Evolutionary conservation across 1,140 invertebrate species (phyloP).

Genomic region (Papilio polyxenes): DNA sequence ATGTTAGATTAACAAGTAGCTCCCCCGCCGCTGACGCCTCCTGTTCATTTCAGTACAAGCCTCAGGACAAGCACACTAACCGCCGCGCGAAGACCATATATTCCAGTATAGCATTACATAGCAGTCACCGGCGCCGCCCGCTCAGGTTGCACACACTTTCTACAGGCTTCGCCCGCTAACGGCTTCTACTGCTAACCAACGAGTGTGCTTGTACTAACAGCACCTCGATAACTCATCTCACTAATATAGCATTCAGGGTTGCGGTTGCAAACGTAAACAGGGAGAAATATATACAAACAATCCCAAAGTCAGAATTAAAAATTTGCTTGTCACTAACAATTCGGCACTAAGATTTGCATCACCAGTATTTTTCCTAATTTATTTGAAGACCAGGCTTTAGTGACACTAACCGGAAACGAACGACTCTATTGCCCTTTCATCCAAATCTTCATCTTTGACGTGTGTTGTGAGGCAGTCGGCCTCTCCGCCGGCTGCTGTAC

Average conservation of each 20-base stretch:
- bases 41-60: slow-evolving; percentile 79
- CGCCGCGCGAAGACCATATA: slow-evolving; percentile 64
- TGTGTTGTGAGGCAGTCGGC: slow-evolving; percentile 10
- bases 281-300: neutral
- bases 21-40: slow-evolving; percentile 50
- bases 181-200: slow-evolving; percentile 51
- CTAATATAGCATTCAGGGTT: slow-evolving; percentile 5
- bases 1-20: slow-evolving; percentile 38
- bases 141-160: slow-evolving; percentile 69
- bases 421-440: neutral
- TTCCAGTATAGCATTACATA: slow-evolving; percentile 64
- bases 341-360: neutral
- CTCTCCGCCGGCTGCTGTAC: slow-evolving; percentile 39
- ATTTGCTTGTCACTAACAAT: neutral
- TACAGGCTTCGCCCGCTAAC: slow-evolving; percentile 59
- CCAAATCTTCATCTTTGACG: neutral
- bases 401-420: neutral
- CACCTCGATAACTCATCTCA: slow-evolving; percentile 31
- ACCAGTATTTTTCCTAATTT: neutral
- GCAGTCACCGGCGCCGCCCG: slow-evolving; percentile 56
- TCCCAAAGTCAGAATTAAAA: neutral
- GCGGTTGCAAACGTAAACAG: neutral
- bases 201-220: slow-evolving; percentile 69
- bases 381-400: neutral
- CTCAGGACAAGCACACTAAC: slow-evolving; percentile 76